These are phyloP conservation scores for Sycophaga agraensis DNA, from an alignment of 1,140 invertebrate genomes.

Conservation along the genomic window DNA sequence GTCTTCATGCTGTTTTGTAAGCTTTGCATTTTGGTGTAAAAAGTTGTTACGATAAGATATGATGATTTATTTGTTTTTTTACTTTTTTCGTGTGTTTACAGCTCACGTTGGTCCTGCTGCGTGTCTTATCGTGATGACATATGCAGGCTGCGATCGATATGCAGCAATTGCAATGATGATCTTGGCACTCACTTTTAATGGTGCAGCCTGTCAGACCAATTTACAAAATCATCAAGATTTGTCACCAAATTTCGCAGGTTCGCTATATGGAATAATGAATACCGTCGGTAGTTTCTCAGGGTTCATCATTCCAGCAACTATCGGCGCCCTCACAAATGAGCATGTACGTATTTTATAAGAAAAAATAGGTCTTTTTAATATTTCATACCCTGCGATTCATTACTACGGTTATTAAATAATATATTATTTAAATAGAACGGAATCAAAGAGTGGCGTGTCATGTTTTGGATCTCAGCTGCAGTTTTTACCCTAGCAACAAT, in stretches of 20 bases:
- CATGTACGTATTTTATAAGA: conserved; percentile 55
- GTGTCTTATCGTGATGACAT: conserved; percentile 66
- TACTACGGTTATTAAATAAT: background rate
- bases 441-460: conserved; percentile 72
- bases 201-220: conserved; percentile 80
- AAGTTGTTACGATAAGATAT: background rate
- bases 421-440: conserved; percentile 65
- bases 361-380: background rate
- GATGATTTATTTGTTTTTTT: background rate
- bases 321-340: conserved; percentile 67
- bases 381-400: background rate
- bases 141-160: conserved; percentile 66
- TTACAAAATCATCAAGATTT: conserved; percentile 84
- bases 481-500: conserved; percentile 70
- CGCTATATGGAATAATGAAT: conserved; percentile 74
- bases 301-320: conserved; percentile 71
- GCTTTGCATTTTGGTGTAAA: conserved; percentile 40
- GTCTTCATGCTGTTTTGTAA: conserved; percentile 70
- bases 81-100: conserved; percentile 36
- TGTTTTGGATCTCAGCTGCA: conserved; percentile 73
- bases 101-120: conserved; percentile 72
- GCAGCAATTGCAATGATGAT: conserved; percentile 69
- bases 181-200: conserved; percentile 76
- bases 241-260: conserved; percentile 78
- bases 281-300: conserved; percentile 72